Conservation (phyloP, 1,140 invertebrate species). For the Psilanteris sp. region DNA sequence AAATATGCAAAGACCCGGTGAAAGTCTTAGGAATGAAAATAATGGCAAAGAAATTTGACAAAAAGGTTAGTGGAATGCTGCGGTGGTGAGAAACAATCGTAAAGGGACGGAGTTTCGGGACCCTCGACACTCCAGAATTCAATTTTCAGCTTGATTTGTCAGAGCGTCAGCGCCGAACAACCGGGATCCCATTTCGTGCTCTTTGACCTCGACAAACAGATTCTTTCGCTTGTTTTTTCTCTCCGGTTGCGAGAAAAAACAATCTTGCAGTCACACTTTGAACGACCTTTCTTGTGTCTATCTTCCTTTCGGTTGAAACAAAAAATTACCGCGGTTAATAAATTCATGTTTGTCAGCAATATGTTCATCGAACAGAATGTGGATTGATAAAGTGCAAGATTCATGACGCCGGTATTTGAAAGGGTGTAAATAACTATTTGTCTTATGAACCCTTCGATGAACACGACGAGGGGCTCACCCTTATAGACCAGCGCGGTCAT, state of each 20-base stretch:
- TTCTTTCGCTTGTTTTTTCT: constrained; percentile 69
- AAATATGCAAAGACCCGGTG: constrained; percentile 3
- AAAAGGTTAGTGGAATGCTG: constrained; percentile 59
- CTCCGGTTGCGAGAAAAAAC: constrained; percentile 18
- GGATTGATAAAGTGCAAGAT: constrained; percentile 17
- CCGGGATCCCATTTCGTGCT: constrained; percentile 71
- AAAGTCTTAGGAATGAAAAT: constrained; percentile 40
- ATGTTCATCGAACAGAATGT: no score
- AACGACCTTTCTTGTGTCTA: neutral
- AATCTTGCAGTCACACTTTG: constrained; percentile 8
- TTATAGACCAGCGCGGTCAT: constrained; percentile 39
- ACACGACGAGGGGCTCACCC: constrained; percentile 34
- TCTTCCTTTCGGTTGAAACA: neutral
- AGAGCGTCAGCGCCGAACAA: constrained; percentile 70
- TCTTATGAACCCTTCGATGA: constrained; percentile 59
- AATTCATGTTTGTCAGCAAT: no score
- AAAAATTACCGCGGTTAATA: no score
- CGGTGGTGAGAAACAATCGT: constrained; percentile 69
- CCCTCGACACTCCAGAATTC: constrained; percentile 73
- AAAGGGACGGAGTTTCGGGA: constrained; percentile 55
- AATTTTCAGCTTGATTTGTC: constrained; percentile 80
- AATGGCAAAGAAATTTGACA: constrained; percentile 43
- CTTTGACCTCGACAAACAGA: constrained; percentile 70
- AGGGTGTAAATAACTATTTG: constrained; percentile 57
- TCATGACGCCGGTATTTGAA: constrained; percentile 38